Evolutionary conservation across 2,797 vertebrate genomes (phyloP).

Genomic region (Rhyacichthys aspro): DNA sequence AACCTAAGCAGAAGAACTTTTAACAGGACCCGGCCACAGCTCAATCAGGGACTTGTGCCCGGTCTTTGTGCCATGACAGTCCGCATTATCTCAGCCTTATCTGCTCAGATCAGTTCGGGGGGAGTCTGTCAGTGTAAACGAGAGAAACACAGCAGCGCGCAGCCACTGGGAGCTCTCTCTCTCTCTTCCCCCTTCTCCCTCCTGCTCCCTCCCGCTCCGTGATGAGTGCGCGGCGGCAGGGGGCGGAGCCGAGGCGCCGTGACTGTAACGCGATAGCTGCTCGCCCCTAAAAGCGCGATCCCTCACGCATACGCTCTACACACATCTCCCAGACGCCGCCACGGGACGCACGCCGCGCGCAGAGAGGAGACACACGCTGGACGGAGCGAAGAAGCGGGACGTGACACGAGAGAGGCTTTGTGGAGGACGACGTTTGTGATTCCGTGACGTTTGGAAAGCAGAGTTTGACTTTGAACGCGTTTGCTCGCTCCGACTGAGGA

Average conservation of each 20-base stretch:
- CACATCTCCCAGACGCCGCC: slow-evolving; percentile 42
- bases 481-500: slow-evolving; percentile 12
- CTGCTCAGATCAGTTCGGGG: slow-evolving; percentile 39
- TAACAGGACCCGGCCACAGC: too few species aligned
- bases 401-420: slow-evolving; percentile 1
- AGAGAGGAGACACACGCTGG: slow-evolving; percentile 34
- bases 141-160: neutral
- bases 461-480: neutral
- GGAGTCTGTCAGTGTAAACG: neutral
- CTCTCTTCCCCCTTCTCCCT: neutral
- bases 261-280: slow-evolving; percentile 88
- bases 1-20: too few species aligned
- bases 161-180: neutral
- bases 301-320: slow-evolving; percentile 74
- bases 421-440: neutral
- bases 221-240: slow-evolving; percentile 77
- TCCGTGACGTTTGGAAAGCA: neutral
- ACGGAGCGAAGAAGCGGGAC: slow-evolving; percentile 44
- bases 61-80: slow-evolving; percentile 15
- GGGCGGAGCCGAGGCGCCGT: slow-evolving; percentile 83
- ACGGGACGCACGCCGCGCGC: slow-evolving; percentile 47
- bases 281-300: slow-evolving; percentile 78
- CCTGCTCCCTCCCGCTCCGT: slow-evolving; percentile 59
- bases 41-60: slow-evolving; percentile 15
- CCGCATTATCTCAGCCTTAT: too few species aligned